A percentile compares a stretch with the other conserved stretches of the same genome.
Conservation (phyloP, 2,797 vertebrate species). For the Paramormyrops hopkinsi region DNA sequence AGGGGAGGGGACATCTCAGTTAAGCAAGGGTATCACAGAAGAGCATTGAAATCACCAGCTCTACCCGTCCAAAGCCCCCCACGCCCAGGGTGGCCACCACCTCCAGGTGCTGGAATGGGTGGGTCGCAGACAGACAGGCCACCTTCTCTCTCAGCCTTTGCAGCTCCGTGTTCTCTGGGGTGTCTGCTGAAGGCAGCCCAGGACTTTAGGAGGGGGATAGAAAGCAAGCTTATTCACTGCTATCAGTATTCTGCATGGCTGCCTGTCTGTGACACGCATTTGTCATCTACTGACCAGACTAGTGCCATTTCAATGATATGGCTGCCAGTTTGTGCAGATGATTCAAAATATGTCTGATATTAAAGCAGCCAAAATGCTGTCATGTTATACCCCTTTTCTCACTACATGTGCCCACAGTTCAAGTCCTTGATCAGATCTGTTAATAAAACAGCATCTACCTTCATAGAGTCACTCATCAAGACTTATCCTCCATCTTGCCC, state of each 20-base stretch:
- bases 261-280: background rate
- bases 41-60: constrained; percentile 55
- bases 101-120: constrained; percentile 57
- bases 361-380: background rate
- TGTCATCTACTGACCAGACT: background rate
- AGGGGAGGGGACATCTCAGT: background rate
- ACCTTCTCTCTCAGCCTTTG: constrained; percentile 54
- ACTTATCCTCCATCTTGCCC: background rate
- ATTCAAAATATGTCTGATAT: background rate
- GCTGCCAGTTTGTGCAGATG: background rate
- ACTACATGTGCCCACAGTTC: background rate
- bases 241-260: background rate
- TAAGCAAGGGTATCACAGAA: background rate
- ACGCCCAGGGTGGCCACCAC: constrained; percentile 63
- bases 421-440: background rate
- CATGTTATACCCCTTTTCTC: background rate
- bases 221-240: background rate
- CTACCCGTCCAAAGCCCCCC: constrained; percentile 71
- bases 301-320: background rate
- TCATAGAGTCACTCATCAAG: background rate
- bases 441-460: background rate
- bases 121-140: constrained; percentile 42
- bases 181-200: constrained; percentile 50
- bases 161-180: constrained; percentile 50
- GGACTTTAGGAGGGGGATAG: constrained; percentile 38